Base-by-base conservation (phyloP, 2,888 invertebrate genomes). In the Aleiodes alternator region DNA sequence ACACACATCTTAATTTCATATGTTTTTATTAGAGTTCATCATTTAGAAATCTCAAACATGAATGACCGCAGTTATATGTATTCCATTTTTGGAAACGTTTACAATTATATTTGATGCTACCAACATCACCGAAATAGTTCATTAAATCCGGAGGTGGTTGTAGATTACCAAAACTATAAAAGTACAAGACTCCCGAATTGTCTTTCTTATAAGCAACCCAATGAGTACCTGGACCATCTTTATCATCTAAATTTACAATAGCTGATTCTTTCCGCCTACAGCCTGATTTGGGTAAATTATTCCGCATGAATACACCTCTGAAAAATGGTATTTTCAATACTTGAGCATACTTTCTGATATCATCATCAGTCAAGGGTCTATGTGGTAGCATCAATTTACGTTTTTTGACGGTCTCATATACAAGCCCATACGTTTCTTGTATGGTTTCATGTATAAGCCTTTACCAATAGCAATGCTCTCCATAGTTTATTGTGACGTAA, bases 121-220 rank as follows among this genome's bases (percentile, higher is more conserved):
- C n/a, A n/a, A n/a, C n/a, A n/a, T n/a, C n/a, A n/a, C 29, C 29
- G 34, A 29, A 31, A 12, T n/a, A n/a, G 29, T 81, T 81, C 14
- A 84, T 76, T 8, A 86, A 66, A 82, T 87, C 85, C 56, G 61
- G 38, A 0, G 86, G 85, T 1, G 86, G 87, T 69, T 80, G 80
- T 38, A 87, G 78, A 79, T 88, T 84, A 9, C 88, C 87, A 77
- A 86, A 89, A 69, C 85, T 86, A 75, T 89, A 87, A 81, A 85
- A 89, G 78, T 88, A 89, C 56, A 82, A 78, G 16, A 84, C 80
- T 14, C 82, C 69, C 69, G 82, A 68, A 38, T 80, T 80, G 3
- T 80, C 78, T 80, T 88, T 88, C 51, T 75, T 80, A 77, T 87
- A 89, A 51, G 85, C 85, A 77, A 87, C 85, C 87, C 88, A 89